A percentile compares a stretch with the other conserved stretches of the same genome.
Conservation (phyloP, 2,797 vertebrate genomes). For the Chromis chromis region DNA sequence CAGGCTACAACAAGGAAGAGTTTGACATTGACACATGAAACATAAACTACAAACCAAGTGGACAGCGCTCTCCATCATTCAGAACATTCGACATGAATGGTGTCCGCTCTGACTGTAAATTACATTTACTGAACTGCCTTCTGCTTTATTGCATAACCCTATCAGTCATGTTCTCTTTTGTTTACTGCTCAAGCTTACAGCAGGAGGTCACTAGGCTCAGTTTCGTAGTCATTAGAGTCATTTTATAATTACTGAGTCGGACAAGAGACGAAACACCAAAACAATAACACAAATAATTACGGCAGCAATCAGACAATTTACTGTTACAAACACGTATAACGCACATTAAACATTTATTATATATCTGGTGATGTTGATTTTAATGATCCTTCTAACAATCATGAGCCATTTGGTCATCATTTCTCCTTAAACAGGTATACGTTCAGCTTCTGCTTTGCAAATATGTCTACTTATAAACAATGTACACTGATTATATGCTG, state of each 20-base stretch:
- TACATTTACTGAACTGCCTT: slow-evolving; percentile 39
- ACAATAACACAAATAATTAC: slow-evolving; percentile 72
- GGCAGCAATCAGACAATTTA: slow-evolving; percentile 62
- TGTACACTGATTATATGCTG: slow-evolving; percentile 44
- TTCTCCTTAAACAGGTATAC: slow-evolving; percentile 37
- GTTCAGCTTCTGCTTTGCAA: slow-evolving; percentile 37
- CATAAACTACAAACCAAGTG: slow-evolving; percentile 40
- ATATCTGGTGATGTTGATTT: slow-evolving; percentile 59
- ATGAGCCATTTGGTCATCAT: slow-evolving; percentile 45
- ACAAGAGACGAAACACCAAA: slow-evolving; percentile 73
- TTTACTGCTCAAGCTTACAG: slow-evolving; percentile 29
- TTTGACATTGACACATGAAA: slow-evolving; percentile 62
- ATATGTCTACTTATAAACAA: slow-evolving; percentile 42
- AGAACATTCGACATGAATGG: slow-evolving; percentile 44
- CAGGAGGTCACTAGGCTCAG: slow-evolving; percentile 47
- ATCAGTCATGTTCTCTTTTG: slow-evolving; percentile 36
- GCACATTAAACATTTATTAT: slow-evolving; percentile 70
- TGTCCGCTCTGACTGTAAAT: slow-evolving; percentile 23
- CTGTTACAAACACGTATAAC: slow-evolving; percentile 66
- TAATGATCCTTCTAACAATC: slow-evolving; percentile 58
- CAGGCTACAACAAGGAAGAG: slow-evolving; percentile 59
- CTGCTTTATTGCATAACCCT: slow-evolving; percentile 31
- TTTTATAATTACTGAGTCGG: slow-evolving; percentile 55
- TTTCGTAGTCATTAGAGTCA: slow-evolving; percentile 54
- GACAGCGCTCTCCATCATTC: slow-evolving; percentile 31